Evolutionary conservation across 1,140 invertebrate genomes (phyloP).

Genomic region (Drosophila micromelanica): DNA sequence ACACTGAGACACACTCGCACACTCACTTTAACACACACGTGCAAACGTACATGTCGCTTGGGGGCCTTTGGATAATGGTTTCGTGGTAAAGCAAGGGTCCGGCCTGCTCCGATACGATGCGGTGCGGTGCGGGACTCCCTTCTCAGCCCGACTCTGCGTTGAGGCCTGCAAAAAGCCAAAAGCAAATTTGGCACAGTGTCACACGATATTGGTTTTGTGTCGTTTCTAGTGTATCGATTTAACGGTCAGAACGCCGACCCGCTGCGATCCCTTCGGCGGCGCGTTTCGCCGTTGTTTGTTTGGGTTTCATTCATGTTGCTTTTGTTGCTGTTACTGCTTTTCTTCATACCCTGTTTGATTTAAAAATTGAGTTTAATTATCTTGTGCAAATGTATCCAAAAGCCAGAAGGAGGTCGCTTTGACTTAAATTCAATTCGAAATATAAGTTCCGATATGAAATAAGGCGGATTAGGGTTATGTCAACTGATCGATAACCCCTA

Average conservation of each 20-base stretch:
- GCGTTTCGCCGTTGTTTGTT: conserved; percentile 58
- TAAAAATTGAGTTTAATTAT: too few relatives aligned
- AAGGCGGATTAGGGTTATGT: too few relatives aligned
- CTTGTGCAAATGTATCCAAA: too few relatives aligned
- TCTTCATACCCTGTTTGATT: too few relatives aligned
- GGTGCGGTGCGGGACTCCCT: background rate
- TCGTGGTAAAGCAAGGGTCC: conserved; percentile 10
- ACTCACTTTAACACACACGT: conserved; percentile 9
- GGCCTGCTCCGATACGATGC: background rate
- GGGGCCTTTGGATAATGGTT: conserved; percentile 26
- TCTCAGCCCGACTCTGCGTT: background rate
- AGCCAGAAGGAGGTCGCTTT: too few relatives aligned
- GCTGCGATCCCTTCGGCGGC: conserved; percentile 43
- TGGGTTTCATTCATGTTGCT: conserved; percentile 37
- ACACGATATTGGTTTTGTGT: conserved; percentile 72
- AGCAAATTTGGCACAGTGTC: conserved; percentile 69
- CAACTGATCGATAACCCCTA: too few relatives aligned
- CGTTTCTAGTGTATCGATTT: conserved; percentile 77
- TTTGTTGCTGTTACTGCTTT: background rate
- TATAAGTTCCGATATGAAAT: too few relatives aligned
- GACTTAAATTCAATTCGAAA: too few relatives aligned
- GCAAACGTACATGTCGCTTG: conserved; percentile 16
- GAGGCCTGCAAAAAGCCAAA: conserved; percentile 47
- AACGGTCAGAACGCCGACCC: conserved; percentile 62
- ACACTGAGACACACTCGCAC: background rate